Base-by-base conservation (phyloP, 2,797 vertebrate genomes). In the Yasuhikotakia modesta region DNA sequence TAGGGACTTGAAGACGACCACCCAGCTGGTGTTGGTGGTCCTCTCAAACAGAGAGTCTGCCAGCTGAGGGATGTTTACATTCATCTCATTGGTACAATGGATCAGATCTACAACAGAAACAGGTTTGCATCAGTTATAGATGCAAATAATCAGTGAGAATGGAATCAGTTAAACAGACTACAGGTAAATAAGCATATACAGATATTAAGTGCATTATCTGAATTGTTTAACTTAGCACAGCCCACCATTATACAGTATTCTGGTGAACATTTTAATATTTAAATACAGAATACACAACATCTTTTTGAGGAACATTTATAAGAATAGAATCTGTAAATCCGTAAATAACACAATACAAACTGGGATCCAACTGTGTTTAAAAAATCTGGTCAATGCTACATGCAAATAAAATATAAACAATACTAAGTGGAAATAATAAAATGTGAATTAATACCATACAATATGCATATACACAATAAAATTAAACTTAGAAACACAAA, bases 11-110 rank as follows among this genome's bases (percentile, higher is more conserved):
- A 99, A 99, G 76, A 99, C 98, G 0, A 99, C 98, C 88, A 99
- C 97, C 98, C 98, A 99, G 93, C 98, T 99, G 87, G 96, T 99
- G 87, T 96, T 99, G 10, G 96, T 99, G 77, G 98, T 98, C 88
- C 98, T 90, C 88, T 99, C 98, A 83, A 99, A 99, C 87, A 99
- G 92, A 0, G 98, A 98, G 90, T 99, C 98, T 0, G 98, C 98
- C 95, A 99, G 95, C 87, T 99, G 97, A 83, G 98, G 98, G 89
- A 99, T 98, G 89, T 99, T 99, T 83, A 99, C 98, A 4, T 99
- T 99, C 91, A 98, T 99, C 93, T 99, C 97, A 67, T 99, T 99
- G 86, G 97, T 99, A 85, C 97, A 98, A 89, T 99, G 98, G 93
- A 99, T 99, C 90, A 99, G 91, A 92, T 98, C 97, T 85, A 53